Conservation (phyloP, 2,113 vertebrate genomes). For the Arizona elegans region DNA sequence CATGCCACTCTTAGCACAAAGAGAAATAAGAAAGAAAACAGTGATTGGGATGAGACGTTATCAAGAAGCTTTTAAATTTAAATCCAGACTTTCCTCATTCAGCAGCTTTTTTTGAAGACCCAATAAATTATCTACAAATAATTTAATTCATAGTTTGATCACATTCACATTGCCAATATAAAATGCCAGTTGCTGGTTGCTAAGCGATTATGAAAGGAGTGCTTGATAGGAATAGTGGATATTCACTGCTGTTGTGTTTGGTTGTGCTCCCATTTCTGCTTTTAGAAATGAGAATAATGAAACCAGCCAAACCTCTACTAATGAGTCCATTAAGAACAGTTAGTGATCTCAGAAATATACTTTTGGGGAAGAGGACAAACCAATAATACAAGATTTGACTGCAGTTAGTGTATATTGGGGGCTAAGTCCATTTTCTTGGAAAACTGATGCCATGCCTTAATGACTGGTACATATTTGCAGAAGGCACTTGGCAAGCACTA, state of each 20-base stretch:
- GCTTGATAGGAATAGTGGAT: not conserved
- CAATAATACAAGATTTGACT: slow-evolving; percentile 5
- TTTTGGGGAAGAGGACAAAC: not conserved
- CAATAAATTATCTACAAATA: slow-evolving; percentile 27
- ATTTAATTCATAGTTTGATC: slow-evolving; percentile 44
- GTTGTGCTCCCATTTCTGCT: not conserved
- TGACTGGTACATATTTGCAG: not conserved
- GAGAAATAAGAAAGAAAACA: not conserved
- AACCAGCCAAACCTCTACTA: not conserved
- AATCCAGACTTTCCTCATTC: not conserved
- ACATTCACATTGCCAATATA: not conserved
- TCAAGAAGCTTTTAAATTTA: not conserved
- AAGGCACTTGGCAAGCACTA: not conserved
- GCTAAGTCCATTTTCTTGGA: not conserved
- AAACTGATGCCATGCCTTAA: not conserved
- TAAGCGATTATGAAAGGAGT: slow-evolving; percentile 27
- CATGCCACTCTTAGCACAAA: not conserved
- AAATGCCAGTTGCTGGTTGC: slow-evolving; percentile 13
- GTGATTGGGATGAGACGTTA: not conserved
- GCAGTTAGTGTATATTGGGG: not conserved
- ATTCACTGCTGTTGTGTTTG: slow-evolving; percentile 24
- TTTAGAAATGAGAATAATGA: slow-evolving; percentile 22
- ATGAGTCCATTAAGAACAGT: not conserved
- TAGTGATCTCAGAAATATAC: not conserved
- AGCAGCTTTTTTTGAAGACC: not conserved